Evolutionary conservation across 1,140 invertebrate genomes (phyloP), one percentile per base, ranked within the genome.

Genomic region (Brachionus paranguensis): DNA sequence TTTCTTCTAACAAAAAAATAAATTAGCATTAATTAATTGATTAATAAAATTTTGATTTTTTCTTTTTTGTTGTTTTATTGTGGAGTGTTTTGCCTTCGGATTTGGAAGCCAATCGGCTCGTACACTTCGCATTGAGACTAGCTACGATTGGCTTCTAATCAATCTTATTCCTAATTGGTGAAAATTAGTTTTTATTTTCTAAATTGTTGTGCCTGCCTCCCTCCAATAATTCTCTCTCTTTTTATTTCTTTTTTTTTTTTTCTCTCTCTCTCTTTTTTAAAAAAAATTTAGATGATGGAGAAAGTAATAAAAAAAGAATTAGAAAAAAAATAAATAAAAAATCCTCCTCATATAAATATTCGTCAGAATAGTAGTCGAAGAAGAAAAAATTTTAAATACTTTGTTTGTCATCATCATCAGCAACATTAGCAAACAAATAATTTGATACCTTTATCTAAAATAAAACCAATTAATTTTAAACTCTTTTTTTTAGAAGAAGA

Each of bases 261-360:
- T 70, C 37, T 33, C 14, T 41, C 29, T 70, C 29, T 33, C 14
- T 33, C 5, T 33, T 41, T 10, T 70, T 17, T 74, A 47, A 47
- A 68, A 72, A 72, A 68, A 72, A 72, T 60, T 37, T 72, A 17
- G 37, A 72, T 41, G 33, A 72, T 41, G 20, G 41, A 72, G n/a
- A 72, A 72, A 72, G 68, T 72, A 72, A 72, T 72, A 72, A 72
- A 72, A 72, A 72, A 72, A 72, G 37, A 72, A 72, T 72, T 72
- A 72, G 68, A 72, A 72, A 72, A 33, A 68, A 41, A 68, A n/a
- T 3, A 24, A 2, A 65, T 5, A 65, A 33, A 24, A 65, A 65
- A 65, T 37, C 7, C 33, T 33, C 24, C 14, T 11, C n/a, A 70
- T 33, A 70, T 41, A 41, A 43, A 72, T 41, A 41, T 72, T 43